phyloP scores from a whole-genome alignment of 2,888 invertebrate genomes.

The Pandemis corylana region DNA sequence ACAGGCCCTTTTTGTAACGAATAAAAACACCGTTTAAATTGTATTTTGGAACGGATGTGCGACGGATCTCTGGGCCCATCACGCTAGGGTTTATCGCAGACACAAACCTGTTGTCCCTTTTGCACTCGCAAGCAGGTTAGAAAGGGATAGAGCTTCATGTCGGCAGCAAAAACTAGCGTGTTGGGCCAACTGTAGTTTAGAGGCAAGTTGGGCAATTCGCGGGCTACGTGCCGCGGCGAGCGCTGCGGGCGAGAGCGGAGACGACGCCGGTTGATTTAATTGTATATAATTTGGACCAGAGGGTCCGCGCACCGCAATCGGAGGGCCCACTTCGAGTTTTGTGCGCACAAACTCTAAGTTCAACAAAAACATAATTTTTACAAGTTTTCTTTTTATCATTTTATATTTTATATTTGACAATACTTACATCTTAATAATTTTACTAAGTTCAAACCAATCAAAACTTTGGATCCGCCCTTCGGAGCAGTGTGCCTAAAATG shows the following conservation, averaged over 20 bases:
- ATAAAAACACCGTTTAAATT: conserved; percentile 29
- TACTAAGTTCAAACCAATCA: too few species aligned
- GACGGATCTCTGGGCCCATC: background rate
- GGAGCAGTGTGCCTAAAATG: too few species aligned
- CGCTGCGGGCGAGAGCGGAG: conserved; percentile 15
- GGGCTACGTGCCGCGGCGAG: conserved; percentile 31
- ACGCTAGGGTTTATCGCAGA: background rate
- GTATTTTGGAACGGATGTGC: conserved; percentile 23
- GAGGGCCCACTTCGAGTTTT: conserved; percentile 10
- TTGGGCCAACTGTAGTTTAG: conserved; percentile 14
- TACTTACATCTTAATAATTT: too few species aligned
- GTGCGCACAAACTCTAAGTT: background rate
- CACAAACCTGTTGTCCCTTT: background rate
- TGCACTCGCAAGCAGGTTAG: background rate
- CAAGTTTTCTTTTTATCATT: too few species aligned
- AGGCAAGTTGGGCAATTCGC: conserved; percentile 36
- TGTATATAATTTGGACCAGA: conserved; percentile 30
- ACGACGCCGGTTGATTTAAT: conserved; percentile 26
- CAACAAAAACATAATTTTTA: background rate
- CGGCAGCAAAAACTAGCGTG: background rate
- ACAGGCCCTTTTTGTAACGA: conserved; percentile 27
- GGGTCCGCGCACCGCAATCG: conserved; percentile 18
- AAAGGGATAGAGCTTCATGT: background rate
- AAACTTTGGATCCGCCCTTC: too few species aligned
- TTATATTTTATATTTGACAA: too few species aligned